Base-by-base conservation (phyloP, 1,140 invertebrate species). In the Grapholita molesta region DNA sequence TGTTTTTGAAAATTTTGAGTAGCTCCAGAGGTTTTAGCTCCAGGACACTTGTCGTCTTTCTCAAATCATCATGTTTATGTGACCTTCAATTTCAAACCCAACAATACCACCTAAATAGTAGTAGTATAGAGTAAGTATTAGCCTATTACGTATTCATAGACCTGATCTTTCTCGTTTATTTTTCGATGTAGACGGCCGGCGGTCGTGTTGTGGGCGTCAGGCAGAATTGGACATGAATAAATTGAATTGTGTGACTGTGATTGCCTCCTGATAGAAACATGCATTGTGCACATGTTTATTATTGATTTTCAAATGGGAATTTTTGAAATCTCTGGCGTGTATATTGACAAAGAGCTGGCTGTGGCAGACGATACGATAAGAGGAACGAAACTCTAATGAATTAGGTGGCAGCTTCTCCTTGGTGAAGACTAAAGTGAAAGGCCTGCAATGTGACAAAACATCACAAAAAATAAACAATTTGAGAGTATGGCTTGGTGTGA, bases 181-280 rank as follows among this genome's bases (percentile, higher is more conserved):
- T 83, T 80, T 74, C 64, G 67, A 53, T 79, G 68, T 73, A 55
- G 73, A 76, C 74, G 68, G 73, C 77, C 70, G 70, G 69, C 61
- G 71, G 69, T 66, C 71, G 74, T 70, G 72, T 73, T 66, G 73
- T 76, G 71, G 78, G 79, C 74, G 81, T 77, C 66, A 80, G 72
- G 53, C 71, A 69, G 76, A 77, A 77, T 80, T 75, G 78, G 74
- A 76, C 72, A 80, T 77, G 77, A 83, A 78, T 83, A 85, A 82
- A 84, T 84, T 81, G 77, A 83, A 82, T 84, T 83, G 80, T 78
- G 70, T 80, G 75, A 71, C 73, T 78, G 74, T 78, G 76, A 81
- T 77, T 76, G 76, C 79, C 69, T 79, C 69, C 64, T 71, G 70
- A 82, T 79, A 71, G 71, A 71, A 76, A 74, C 74, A 67, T 52